These are phyloP conservation scores for Bothrops jararaca DNA, from an alignment of 2,113 vertebrate genomes.

Conservation along the genomic window DNA sequence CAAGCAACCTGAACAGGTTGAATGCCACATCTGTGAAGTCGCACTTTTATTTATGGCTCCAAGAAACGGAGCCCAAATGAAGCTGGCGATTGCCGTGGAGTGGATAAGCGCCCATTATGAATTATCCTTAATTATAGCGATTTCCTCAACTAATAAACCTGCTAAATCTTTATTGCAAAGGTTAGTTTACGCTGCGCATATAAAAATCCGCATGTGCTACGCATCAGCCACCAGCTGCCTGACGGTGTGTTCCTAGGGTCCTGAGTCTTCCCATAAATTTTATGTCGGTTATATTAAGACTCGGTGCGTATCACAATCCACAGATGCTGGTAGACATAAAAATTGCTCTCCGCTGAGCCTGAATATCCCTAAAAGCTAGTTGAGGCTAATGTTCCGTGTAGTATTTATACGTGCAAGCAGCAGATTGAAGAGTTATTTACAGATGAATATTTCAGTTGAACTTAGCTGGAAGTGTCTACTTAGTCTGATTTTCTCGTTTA, in stretches of 20 bases:
- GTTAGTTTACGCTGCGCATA: slow-evolving; percentile 88
- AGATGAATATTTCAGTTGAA: slow-evolving; percentile 82
- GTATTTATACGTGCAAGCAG: slow-evolving; percentile 87
- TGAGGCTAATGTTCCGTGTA: slow-evolving; percentile 95
- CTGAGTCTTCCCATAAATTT: slow-evolving; percentile 90
- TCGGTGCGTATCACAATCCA: slow-evolving; percentile 94
- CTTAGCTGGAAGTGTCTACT: slow-evolving; percentile 76
- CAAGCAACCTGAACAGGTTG: slow-evolving; percentile 73
- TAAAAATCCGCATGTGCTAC: slow-evolving; percentile 80
- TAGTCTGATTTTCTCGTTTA: slow-evolving; percentile 67
- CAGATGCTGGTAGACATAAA: slow-evolving; percentile 97
- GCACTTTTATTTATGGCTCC: slow-evolving; percentile 74
- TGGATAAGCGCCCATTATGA: slow-evolving; percentile 90
- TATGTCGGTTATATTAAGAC: slow-evolving; percentile 88
- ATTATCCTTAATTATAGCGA: slow-evolving; percentile 98
- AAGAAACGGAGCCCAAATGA: slow-evolving; percentile 84
- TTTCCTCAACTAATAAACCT: slow-evolving; percentile 98
- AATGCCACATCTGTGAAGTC: slow-evolving; percentile 75
- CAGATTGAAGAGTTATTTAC: slow-evolving; percentile 94
- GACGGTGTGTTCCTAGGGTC: slow-evolving; percentile 79
- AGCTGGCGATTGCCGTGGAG: slow-evolving; percentile 79
- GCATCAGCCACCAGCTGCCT: slow-evolving; percentile 80
- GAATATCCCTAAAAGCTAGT: slow-evolving; percentile 89
- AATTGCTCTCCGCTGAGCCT: slow-evolving; percentile 91
- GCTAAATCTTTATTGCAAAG: slow-evolving; percentile 94